Base-by-base conservation (phyloP, 1,140 invertebrate genomes). In the Akabosia matsudoensis region DNA sequence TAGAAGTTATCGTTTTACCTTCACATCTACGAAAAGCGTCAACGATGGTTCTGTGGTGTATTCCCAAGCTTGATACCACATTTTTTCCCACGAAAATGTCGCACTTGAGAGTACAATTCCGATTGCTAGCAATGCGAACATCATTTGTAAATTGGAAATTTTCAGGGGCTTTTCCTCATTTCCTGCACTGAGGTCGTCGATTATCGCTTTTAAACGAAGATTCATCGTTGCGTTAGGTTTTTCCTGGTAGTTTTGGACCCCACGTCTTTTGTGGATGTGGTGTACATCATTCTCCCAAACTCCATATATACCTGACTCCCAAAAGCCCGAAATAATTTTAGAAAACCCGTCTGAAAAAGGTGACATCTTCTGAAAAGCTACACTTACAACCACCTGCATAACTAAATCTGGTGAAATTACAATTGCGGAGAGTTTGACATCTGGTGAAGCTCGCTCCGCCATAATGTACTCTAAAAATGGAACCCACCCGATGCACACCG, bases 401-500 rank as follows among this genome's bases (percentile, higher is more conserved):
- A 51, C 34, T 51, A 10, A 13, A 22, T 72, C 70, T 3, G 33
- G 18, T 45, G 70, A 34, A 7, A 45, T 24, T n/a, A 37, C 2
- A 24, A 72, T 14, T 4, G 70, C 1, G 3, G 13, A 26, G 22
- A 45, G 18, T 72, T 51, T 2, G 2, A 34, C n/a, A 26, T 72
- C 37, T 16, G 37, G 70, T 16, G 33, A 45, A 14, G 37, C 33
- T 7, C 10, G 45, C 22, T 51, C 22, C 3, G 33, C 33, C 3
- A 72, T 13, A 3, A 37, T 24, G 34, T 34, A 34, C 34, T 14
- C 30, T 3, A 72, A 26, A 45, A 37, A 45, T 2, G 70, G 70
- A 51, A 22, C n/a, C 70, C 70, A 72, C 3, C 33, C 70, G 24
- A 72, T 51, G 26, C 70, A 72, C 10, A 51, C 70, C 16, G 37